Base-by-base conservation (phyloP, 2,797 vertebrate genomes). In the Tolypeutes matacus region DNA sequence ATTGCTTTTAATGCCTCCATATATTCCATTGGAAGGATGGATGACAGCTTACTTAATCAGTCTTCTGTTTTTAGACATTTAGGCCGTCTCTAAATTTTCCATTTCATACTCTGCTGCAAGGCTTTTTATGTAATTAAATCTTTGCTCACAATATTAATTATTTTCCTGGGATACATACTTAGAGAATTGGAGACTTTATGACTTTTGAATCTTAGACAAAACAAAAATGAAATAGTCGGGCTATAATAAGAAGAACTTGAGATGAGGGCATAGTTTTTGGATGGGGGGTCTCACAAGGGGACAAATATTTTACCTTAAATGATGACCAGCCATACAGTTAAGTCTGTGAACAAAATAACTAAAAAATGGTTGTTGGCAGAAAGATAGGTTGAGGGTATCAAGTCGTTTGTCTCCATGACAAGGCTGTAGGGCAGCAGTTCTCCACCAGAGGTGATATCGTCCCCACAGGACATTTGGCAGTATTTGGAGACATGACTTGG, bases 71-170 rank as follows among this genome's bases (percentile, higher is more conserved):
- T 64, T 64, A 83, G 53, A 58, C 36, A 60, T 13, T 18, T 34
- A 39, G 49, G 25, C 25, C 62, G 1, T 67, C 91, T 82, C 58
- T 58, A 64, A 80, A 0, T 76, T 87, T 94, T 39, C n/a, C 51
- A 21, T 91, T 39, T 92, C 69, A 42, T 18, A 77, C 51, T 93
- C 90, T 51, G 8, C 10, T 78, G 27, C 46, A 87, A 95, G 58
- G 25, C 23, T 51, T 14, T 73, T 82, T 78, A 34, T 78, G 25
- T 83, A 93, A 93, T 89, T 86, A 94, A 86, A 78, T 10, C n/a
- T 77, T 81, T 95, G 60, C n/a, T 58, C 42, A 77, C 46, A 58
- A 17, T 90, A 62, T 84, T 77, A 69, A 85, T 97, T 86, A 60
- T 85, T 86, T 91, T 89, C 17, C 69, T 85, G 51, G 36, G 77